A percentile compares a stretch with the other conserved stretches of the same genome.
Evolutionary conservation across 2,888 invertebrate genomes (phyloP).

Genomic region (Tribolium freemani): DNA sequence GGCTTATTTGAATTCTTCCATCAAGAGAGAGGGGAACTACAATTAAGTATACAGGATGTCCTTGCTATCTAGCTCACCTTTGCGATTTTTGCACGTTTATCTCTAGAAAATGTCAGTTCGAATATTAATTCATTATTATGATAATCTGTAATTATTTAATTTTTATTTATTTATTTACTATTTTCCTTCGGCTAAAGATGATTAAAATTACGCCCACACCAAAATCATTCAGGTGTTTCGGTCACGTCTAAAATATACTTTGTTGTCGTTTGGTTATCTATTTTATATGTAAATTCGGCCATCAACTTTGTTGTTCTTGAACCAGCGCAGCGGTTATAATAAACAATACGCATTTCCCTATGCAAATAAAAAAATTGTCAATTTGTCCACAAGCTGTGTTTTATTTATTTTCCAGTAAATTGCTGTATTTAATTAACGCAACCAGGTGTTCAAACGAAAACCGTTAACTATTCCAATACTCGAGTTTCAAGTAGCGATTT

Average conservation of each 20-base stretch:
- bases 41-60: too few species aligned
- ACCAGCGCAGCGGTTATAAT: neutral
- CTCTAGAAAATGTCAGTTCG: too few species aligned
- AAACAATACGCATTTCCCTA: neutral
- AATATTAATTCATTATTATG: too few species aligned
- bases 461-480: neutral
- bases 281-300: neutral
- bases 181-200: neutral
- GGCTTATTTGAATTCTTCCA: neutral
- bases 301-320: neutral
- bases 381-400: neutral
- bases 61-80: too few species aligned
- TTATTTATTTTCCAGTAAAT: neutral
- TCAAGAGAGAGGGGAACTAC: too few species aligned
- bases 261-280: neutral
- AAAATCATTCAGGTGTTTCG: neutral
- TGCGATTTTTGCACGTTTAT: too few species aligned
- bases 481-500: neutral
- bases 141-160: neutral
- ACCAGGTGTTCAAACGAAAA: neutral
- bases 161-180: neutral
- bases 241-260: neutral
- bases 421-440: neutral
- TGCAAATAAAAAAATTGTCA: neutral
- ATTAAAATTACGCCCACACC: neutral